phyloP scores from a whole-genome alignment of 2,888 invertebrate species.

The Cheilosia vernalis region DNA sequence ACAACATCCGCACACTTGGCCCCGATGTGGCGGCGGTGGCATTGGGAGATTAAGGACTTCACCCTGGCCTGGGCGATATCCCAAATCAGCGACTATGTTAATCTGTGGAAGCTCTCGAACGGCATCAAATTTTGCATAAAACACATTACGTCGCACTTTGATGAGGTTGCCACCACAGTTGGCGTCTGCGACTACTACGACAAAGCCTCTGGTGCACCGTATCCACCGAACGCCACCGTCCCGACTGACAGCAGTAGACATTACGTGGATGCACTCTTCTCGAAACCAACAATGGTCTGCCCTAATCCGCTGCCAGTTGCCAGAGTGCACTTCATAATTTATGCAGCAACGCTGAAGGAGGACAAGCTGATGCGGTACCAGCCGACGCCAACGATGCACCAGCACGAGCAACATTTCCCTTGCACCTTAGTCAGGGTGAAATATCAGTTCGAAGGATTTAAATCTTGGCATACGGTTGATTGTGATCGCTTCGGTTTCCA shows the following conservation, averaged over 20 bases:
- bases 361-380: conserved; percentile 1
- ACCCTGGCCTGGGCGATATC: conserved; percentile 74
- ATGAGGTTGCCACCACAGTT: conserved; percentile 22
- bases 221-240: conserved; percentile 6
- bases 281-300: conserved; percentile 79
- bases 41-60: conserved; percentile 76
- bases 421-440: conserved; percentile 79
- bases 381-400: background rate
- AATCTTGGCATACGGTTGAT: conserved; percentile 72
- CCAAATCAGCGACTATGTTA: conserved; percentile 78
- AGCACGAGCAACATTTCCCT: conserved; percentile 63
- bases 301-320: conserved; percentile 81
- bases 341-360: conserved; percentile 76
- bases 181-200: background rate
- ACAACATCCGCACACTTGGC: background rate
- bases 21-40: conserved; percentile 6
- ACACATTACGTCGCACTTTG: conserved; percentile 46
- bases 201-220: background rate
- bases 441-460: conserved; percentile 80
- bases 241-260: conserved; percentile 76
- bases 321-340: conserved; percentile 80
- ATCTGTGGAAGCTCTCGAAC: conserved; percentile 78
- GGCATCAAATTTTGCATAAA: conserved; percentile 79
- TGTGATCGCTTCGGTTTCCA: conserved; percentile 56
- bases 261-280: conserved; percentile 80